Base-by-base conservation (phyloP, 2,113 vertebrate genomes). In the Muscicapa adusta region DNA sequence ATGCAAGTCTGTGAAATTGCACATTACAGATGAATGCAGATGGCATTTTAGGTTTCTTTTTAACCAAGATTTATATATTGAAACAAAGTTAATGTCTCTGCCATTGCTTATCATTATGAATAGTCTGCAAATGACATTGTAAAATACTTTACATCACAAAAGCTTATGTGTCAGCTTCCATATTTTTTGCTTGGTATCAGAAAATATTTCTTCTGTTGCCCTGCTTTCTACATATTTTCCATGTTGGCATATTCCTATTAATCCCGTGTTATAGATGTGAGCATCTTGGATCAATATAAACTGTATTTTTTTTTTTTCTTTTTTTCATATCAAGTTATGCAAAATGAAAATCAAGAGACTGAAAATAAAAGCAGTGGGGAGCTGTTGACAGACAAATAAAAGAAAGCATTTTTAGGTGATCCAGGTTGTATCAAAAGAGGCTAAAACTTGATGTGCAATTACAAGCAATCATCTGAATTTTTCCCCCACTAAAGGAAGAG, bases 321-420 rank as follows among this genome's bases (percentile, higher is more conserved):
- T 53, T 74, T 8, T 50, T 42, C 14, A 33, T 71, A 62, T 85
- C 50, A 68, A 68, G 57, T 38, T 56, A 25, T 53, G n/a, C 0
- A 0, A 93, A 89, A 75, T 75, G 48, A 88, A 91, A 87, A 85
- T 87, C 60, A 71, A 6, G 51, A 87, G 45, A 57, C 25, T 61
- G 60, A 67, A 74, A 81, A 68, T 77, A 74, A 74, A 91, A 92
- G 61, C 73, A 63, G 26, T 18, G 40, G 7, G 56, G 36, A 88
- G 29, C 26, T 93, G 73, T 40, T 92, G 79, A 88, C 75, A 79
- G 75, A 72, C n/a, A 88, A 82, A 87, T 84, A 81, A 74, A 96
- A 81, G 40, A 78, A 67, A 88, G 10, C 45, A 77, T 84, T 93
- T 79, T 36, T 36, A 47, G 29, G 8, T 70, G 25, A 74, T 81